Evolutionary conservation across 1,140 invertebrate genomes (phyloP).

Genomic region (Caenorhabditis inopinata): DNA sequence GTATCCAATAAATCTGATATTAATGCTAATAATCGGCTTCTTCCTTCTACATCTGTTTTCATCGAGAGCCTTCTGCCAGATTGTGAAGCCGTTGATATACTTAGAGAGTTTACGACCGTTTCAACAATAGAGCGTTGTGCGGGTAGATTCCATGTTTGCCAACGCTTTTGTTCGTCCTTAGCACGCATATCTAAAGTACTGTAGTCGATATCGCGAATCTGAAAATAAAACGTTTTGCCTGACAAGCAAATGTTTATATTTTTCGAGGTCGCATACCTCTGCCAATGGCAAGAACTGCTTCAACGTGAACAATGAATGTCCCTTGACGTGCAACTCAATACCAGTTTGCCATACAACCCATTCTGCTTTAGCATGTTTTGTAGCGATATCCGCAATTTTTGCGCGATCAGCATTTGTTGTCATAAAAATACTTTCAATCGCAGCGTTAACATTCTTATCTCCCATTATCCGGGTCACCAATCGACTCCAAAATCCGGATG

Average conservation of each 20-base stretch:
- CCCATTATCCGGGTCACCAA: slow-evolving; percentile 76
- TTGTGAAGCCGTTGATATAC: slow-evolving; percentile 20
- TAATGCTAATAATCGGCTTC: slow-evolving; percentile 80
- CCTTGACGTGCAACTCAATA: slow-evolving; percentile 71
- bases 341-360: slow-evolving; percentile 96
- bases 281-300: slow-evolving; percentile 77
- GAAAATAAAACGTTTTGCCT: too few relatives aligned
- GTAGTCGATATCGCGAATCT: slow-evolving; percentile 58
- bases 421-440: slow-evolving; percentile 35
- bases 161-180: slow-evolving; percentile 38
- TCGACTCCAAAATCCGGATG: slow-evolving; percentile 94
- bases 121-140: slow-evolving; percentile 19
- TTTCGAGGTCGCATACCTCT: too few relatives aligned
- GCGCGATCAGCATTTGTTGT: slow-evolving; percentile 2
- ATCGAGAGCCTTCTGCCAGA: slow-evolving; percentile 33
- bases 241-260: too few relatives aligned
- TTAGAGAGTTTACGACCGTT: slow-evolving; percentile 24
- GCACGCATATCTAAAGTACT: not conserved
- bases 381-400: not conserved
- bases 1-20: slow-evolving; percentile 96
- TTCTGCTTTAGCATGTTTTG: slow-evolving; percentile 74
- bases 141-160: slow-evolving; percentile 25
- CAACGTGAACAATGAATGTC: slow-evolving; percentile 78
- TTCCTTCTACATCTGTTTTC: slow-evolving; percentile 42
- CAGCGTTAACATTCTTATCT: slow-evolving; percentile 23